Base-by-base conservation (phyloP, 1,140 invertebrate species). In the Brachionus calyciflorus region DNA sequence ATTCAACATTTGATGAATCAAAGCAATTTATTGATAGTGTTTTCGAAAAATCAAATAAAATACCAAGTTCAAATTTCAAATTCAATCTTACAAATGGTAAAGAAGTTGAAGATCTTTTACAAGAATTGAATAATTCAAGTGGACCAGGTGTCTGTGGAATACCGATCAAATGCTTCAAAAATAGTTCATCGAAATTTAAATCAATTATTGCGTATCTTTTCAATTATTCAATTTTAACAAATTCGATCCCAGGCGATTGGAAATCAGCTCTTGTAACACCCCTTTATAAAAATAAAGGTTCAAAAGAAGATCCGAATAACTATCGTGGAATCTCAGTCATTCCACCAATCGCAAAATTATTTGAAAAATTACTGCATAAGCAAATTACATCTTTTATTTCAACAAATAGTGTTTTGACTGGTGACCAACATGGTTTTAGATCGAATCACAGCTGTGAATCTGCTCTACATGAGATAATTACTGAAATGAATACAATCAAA, bases 281-380 rank as follows among this genome's bases (percentile, higher is more conserved):
- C 5, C 40, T 78, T 21, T 79, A 65, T 21, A 78, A 78, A 49
- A 76, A 76, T 7, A 79, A 79, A 28, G 65, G 78, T 0, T 19
- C 7, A 14, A 63, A 57, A 60, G 19, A 60, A 24, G 65, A 79
- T 19, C 78, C 73, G 21, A 51, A 40, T 10, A 80, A 79, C 30
- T 76, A 80, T 49, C 19, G 77, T 49, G 77, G 79, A 2, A 79
- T 79, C n/a, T 76, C 78, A 26, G 48, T 78, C 14, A 46, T 79
- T n/a, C 73, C 70, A n/a, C 33, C 69, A 49, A 37, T 55, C 17
- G 77, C 53, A 5, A 75, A 78, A 41, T 28, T 77, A 6, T 41
- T 78, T 17, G 14, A 19, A n/a, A n/a, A n/a, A n/a, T n/a, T n/a
- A n/a, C n/a, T n/a, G n/a, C n/a, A n/a, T n/a, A n/a, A n/a, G n/a